These are phyloP conservation scores for Tetragonula clypearis DNA, from an alignment of 1,140 invertebrate genomes.

Conservation along the genomic window DNA sequence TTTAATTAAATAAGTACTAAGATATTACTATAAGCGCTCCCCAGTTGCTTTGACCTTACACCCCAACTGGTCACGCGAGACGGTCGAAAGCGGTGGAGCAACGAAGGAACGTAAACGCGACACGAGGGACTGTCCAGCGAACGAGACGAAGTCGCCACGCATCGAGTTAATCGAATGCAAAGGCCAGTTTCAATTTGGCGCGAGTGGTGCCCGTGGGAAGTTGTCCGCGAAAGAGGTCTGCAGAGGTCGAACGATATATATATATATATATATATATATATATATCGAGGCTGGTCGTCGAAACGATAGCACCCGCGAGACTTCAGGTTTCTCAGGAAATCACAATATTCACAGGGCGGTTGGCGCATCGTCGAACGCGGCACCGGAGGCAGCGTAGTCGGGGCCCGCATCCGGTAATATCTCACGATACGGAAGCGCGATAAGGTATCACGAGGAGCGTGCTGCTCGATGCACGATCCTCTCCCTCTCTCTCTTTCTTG, in stretches of 20 bases:
- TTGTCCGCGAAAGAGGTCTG: slow-evolving; percentile 58
- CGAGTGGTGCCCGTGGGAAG: slow-evolving; percentile 70
- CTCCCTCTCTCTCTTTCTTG: background rate
- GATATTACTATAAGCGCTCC: background rate
- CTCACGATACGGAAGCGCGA: slow-evolving; percentile 47
- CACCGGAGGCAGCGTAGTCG: background rate
- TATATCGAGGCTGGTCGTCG: slow-evolving; percentile 49
- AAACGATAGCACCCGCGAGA: slow-evolving; percentile 69
- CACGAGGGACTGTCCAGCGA: slow-evolving; percentile 17
- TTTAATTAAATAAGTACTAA: background rate
- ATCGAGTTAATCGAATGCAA: slow-evolving; percentile 77
- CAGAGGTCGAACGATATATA: slow-evolving; percentile 32
- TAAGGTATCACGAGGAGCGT: slow-evolving; percentile 36
- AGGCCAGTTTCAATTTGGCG: slow-evolving; percentile 77
- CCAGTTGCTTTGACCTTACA: background rate
- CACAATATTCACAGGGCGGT: slow-evolving; percentile 59
- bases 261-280: too few relatives aligned
- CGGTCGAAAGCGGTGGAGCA: background rate
- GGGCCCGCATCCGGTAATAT: slow-evolving; percentile 46
- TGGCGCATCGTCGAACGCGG: background rate
- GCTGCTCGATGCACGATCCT: slow-evolving; percentile 3
- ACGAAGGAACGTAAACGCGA: background rate
- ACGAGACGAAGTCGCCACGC: slow-evolving; percentile 56
- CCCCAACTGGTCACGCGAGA: background rate
- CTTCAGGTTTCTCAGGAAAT: slow-evolving; percentile 69